Evolutionary conservation across 1,140 invertebrate species (phyloP).

Genomic region (Heliconius hewitsoni): DNA sequence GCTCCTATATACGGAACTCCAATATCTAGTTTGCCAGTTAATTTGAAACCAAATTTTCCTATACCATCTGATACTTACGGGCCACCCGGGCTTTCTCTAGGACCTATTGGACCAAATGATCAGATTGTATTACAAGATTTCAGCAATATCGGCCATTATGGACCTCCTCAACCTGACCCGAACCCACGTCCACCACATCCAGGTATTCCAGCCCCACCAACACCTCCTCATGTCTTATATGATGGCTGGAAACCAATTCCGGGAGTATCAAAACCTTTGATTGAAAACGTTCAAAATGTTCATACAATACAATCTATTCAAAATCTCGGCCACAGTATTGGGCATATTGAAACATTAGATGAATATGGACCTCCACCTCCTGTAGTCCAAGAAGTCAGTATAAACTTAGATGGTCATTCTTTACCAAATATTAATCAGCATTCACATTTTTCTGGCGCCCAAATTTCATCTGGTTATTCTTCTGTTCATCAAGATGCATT

Average conservation of each 20-base stretch:
- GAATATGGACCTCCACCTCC: slow-evolving; percentile 66
- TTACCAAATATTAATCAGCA: slow-evolving; percentile 49
- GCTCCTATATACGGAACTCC: slow-evolving; percentile 76
- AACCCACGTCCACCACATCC: slow-evolving; percentile 82
- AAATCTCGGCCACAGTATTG: slow-evolving; percentile 28
- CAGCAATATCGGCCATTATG: slow-evolving; percentile 74
- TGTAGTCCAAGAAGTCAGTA: slow-evolving; percentile 54
- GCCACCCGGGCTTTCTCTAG: slow-evolving; percentile 67
- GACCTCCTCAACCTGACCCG: slow-evolving; percentile 80
- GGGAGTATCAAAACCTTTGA: slow-evolving; percentile 76
- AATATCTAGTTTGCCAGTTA: slow-evolving; percentile 71
- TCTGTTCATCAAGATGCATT: slow-evolving; percentile 75
- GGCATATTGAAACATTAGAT: slow-evolving; percentile 51
- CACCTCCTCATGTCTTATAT: slow-evolving; percentile 88
- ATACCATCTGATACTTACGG: slow-evolving; percentile 76
- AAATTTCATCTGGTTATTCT: slow-evolving; percentile 67
- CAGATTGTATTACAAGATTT: slow-evolving; percentile 67
- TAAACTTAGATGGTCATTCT: slow-evolving; percentile 54
- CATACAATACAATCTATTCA: slow-evolving; percentile 41
- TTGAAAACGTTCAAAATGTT: slow-evolving; percentile 48
- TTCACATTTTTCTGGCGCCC: slow-evolving; percentile 53
- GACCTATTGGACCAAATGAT: slow-evolving; percentile 65
- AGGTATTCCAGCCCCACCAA: slow-evolving; percentile 86
- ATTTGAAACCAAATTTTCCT: slow-evolving; percentile 77
- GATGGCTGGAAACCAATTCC: slow-evolving; percentile 93